A percentile compares a stretch with the other conserved stretches of the same genome.
These are phyloP conservation scores for Popillia japonica DNA, from an alignment of 1,140 invertebrate species.

Conservation along the genomic window DNA sequence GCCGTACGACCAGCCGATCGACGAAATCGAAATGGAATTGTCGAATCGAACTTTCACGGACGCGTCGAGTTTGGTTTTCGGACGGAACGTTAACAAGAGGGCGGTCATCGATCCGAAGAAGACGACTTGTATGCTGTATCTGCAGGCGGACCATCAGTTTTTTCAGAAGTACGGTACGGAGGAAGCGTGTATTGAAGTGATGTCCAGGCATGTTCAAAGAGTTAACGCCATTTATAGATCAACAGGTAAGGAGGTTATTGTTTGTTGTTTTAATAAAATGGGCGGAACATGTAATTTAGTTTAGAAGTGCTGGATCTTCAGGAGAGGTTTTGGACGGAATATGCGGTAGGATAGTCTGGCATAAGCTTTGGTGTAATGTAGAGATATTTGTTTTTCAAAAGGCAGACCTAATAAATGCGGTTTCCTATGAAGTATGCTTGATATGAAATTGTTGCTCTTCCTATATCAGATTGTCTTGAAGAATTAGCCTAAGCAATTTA, in stretches of 20 bases:
- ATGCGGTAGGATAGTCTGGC: too few relatives aligned
- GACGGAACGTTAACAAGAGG: slow-evolving; percentile 74
- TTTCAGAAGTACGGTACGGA: slow-evolving; percentile 91
- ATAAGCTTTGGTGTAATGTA: too few relatives aligned
- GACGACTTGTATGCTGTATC: slow-evolving; percentile 89
- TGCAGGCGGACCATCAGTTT: slow-evolving; percentile 95
- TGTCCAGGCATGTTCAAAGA: slow-evolving; percentile 92
- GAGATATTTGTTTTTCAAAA: too few relatives aligned
- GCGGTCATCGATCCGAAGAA: slow-evolving; percentile 81
- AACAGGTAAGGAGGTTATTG: slow-evolving; percentile 70
- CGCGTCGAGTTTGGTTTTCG: slow-evolving; percentile 58
- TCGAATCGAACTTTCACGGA: slow-evolving; percentile 52
- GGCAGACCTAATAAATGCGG: too few relatives aligned
- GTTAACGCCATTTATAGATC: slow-evolving; percentile 92
- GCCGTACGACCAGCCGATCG: slow-evolving; percentile 49
- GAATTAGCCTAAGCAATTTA: too few relatives aligned
- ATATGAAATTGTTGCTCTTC: too few relatives aligned
- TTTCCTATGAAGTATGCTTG: too few relatives aligned
- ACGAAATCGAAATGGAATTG: slow-evolving; percentile 56
- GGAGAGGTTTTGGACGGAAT: too few relatives aligned
- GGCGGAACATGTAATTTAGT: too few relatives aligned
- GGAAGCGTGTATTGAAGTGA: slow-evolving; percentile 94
- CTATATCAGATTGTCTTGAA: too few relatives aligned
- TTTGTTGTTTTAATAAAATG: background rate
- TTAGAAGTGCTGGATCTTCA: too few relatives aligned